Base-by-base conservation (phyloP, 2,797 vertebrate species). In the Sebastolobus alascanus region DNA sequence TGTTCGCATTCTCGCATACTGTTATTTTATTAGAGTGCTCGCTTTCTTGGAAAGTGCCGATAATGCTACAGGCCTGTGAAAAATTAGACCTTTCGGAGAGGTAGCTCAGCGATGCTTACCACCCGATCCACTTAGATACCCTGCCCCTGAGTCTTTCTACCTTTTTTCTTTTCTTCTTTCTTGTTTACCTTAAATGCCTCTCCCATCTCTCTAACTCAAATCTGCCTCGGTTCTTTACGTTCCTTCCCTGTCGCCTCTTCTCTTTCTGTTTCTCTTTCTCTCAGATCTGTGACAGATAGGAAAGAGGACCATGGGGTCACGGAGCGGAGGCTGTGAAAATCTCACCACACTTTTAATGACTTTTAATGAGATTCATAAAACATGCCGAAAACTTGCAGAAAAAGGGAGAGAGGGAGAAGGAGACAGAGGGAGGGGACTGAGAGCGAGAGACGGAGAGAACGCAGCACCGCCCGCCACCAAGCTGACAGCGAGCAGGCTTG, bases 401-500 rank as follows among this genome's bases (percentile, higher is more conserved):
- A 94, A 88, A 74, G 77, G 75, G 75, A 83, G 66, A 70, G 77
- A 77, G 25, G 68, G 75, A 84, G 74, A 68, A 9, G 73, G 80
- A 84, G 72, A 83, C 58, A 79, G 83, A 87, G 85, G 83, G 86
- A 84, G 77, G 68, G 61, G n/a, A 83, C 78, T 31, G 73, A 68
- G 81, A 79, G 79, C n/a, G 73, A 80, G 75, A 83, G 87, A 84
- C 43, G 40, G 72, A 85, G 78, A 59, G 85, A 77, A 89, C 84
- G 89, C 90, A 85, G 88, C 82, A 84, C 84, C 88, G 87, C 91
- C 91, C 84, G 89, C 90, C 92, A 95, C 93, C 93, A 92, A 95
- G 94, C 94, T 96, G 96, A 96, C 95, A 96, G 95, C 91, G 85
- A 96, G 95, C 95, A 96, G 94, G 95, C 95, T 95, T 96, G 95